phyloP scores from a whole-genome alignment of 1,140 invertebrate species.

The Matsumurasca onukii region DNA sequence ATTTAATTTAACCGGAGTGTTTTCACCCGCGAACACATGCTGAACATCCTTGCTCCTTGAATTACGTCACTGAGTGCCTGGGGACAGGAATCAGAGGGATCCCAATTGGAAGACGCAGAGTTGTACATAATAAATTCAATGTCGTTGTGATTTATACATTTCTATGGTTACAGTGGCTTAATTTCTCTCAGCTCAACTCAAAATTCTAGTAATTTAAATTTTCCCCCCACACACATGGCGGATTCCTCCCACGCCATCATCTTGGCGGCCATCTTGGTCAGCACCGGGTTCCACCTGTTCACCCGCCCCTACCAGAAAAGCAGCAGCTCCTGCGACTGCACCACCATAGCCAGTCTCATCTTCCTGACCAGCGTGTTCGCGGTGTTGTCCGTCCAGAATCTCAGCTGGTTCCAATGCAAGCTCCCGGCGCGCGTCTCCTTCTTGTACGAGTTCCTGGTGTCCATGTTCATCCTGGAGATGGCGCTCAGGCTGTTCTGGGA shows the following conservation, averaged over 20 bases:
- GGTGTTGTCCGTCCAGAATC: background rate
- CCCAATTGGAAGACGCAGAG: too few species aligned
- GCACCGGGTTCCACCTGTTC: background rate
- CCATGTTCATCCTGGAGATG: slow-evolving; percentile 13
- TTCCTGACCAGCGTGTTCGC: slow-evolving; percentile 12
- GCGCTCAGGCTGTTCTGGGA: slow-evolving; percentile 10
- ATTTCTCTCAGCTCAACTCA: too few species aligned
- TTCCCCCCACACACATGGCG: too few species aligned
- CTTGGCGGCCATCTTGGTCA: background rate
- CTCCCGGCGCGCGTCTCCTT: background rate
- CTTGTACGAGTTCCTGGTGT: slow-evolving; percentile 8
- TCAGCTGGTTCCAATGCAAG: background rate
- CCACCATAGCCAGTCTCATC: background rate
- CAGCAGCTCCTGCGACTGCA: slow-evolving; percentile 1
- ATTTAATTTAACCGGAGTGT: too few species aligned
- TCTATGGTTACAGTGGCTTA: too few species aligned
- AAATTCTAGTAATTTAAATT: too few species aligned
- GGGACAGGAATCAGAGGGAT: too few species aligned
- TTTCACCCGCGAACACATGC: too few species aligned
- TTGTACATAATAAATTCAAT: too few species aligned
- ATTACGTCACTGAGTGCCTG: too few species aligned
- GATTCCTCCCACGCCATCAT: background rate
- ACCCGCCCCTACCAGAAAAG: background rate
- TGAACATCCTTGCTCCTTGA: too few species aligned
- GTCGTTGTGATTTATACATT: too few species aligned